Conservation (phyloP, 2,113 vertebrate genomes). For the Beaufortia kweichowensis region DNA sequence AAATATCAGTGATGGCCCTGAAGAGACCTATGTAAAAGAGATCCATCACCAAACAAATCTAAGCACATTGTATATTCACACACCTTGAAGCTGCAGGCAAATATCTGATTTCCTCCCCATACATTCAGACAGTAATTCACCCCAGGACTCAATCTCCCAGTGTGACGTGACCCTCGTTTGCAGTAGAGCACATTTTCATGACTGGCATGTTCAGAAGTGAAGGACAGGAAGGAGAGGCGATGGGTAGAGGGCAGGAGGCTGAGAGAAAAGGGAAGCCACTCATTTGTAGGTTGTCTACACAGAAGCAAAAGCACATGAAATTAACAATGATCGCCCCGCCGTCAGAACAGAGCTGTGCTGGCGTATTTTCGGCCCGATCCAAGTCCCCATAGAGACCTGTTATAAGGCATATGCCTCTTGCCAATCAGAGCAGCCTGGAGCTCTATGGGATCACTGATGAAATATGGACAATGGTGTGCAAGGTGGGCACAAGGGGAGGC, state of each 20-base stretch:
- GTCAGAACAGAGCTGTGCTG: conserved; percentile 55
- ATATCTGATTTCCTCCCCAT: conserved; percentile 35
- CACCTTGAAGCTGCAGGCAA: conserved; percentile 39
- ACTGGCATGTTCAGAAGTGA: conserved; percentile 53
- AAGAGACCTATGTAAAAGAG: neutral
- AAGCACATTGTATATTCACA: conserved; percentile 16
- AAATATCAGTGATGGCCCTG: neutral
- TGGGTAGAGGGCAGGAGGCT: conserved; percentile 25
- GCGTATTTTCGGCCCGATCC: conserved; percentile 36
- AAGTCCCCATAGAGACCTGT: conserved; percentile 64
- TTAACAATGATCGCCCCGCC: conserved; percentile 61
- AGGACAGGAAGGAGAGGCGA: conserved; percentile 52
- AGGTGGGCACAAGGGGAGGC: conserved; percentile 80
- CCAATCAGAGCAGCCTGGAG: conserved; percentile 76
- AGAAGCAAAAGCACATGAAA: conserved; percentile 57
- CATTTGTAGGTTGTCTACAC: conserved; percentile 24
- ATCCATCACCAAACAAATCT: conserved; percentile 21
- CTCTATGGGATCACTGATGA: conserved; percentile 72
- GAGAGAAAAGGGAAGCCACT: conserved; percentile 20
- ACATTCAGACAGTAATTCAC: conserved; percentile 42
- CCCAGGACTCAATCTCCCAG: neutral
- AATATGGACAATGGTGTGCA: conserved; percentile 77
- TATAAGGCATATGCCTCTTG: conserved; percentile 69
- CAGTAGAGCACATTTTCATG: conserved; percentile 49
- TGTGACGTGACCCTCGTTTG: conserved; percentile 48